phyloP scores from a whole-genome alignment of 2,113 vertebrate species.

The Antechinus stuartii region DNA sequence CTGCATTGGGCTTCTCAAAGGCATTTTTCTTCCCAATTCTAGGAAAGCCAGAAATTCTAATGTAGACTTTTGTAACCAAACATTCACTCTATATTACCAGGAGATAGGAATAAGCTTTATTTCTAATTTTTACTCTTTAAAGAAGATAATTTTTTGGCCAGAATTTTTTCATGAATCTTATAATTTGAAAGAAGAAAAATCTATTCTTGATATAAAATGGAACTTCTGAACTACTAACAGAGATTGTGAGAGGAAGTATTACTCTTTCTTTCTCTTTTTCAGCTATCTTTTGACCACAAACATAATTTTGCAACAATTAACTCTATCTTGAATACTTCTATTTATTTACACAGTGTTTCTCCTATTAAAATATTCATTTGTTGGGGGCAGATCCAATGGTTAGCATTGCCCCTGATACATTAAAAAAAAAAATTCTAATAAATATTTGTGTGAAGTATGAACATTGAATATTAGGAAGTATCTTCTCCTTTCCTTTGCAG shows the following conservation, averaged over 20 bases:
- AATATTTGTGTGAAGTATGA: not conserved
- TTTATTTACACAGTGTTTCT: not conserved
- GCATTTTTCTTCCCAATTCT: not conserved
- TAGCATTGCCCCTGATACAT: not conserved
- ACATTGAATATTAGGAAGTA: not conserved
- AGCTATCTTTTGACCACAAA: not conserved
- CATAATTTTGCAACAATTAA: not conserved
- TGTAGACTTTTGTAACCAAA: not conserved
- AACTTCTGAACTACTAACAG: not conserved
- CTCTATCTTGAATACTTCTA: not conserved
- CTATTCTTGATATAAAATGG: too few relatives aligned
- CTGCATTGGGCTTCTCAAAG: not conserved
- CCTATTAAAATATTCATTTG: not conserved
- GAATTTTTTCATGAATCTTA: not conserved
- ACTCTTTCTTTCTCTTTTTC: not conserved
- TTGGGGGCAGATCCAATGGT: not conserved
- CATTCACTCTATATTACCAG: not conserved
- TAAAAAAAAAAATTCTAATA: not conserved
- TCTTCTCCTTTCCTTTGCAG: not conserved
- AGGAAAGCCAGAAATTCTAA: constrained; percentile 14
- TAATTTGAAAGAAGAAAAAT: constrained; percentile 7
- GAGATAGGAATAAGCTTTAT: not conserved
- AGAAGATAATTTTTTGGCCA: not conserved
- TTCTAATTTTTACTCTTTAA: not conserved
- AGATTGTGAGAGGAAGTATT: not conserved